Evolutionary conservation across 2,888 invertebrate species (phyloP), one percentile per base, ranked within the genome.

Genomic region (Troglohyphantes excavatus): DNA sequence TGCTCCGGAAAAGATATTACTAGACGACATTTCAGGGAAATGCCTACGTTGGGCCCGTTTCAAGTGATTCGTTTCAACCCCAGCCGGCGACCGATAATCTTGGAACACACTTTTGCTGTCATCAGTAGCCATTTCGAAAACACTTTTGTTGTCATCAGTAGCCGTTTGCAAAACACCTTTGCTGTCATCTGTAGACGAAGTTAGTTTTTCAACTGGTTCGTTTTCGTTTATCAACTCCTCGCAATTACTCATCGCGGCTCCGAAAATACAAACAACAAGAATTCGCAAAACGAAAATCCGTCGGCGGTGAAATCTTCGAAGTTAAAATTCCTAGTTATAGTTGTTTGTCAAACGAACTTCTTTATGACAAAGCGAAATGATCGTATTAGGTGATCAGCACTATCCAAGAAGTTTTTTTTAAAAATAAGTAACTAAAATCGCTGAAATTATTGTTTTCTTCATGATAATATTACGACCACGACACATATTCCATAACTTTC

Each of bases 11-110:
- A 89, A 89, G 61, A 89, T 76, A n/a, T 7, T 76, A 70, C 88
- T 83, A 19, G 39, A n/a, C 9, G 39, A 61, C 46, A 82, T 89
- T 19, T 83, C 59, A 0, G 88, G 88, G 61, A 89, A 89, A 70
- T 89, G 88, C 27, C 76, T 53, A 13, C 70, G 67, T 29, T 89
- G 88, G 2, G 75, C 61, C 19, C 88, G n/a, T 29, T 46, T 53
- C 1, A 33, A 75, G 2, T 46, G 33, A 2, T 68, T 79, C n/a
- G 88, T 75, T 68, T 68, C 88, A 1, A 89, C 33, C 5, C 88
- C 88, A 70, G 88, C 88, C 26, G 88, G 82, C 17, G 76, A 63
- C 39, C 23, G 27, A 2, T 61, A 76, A 29, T 23, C 26, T 39
- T 65, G 46, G 2, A 65, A n/a, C 33, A 61, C 19, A 23, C 70